Evolutionary conservation across 2,113 vertebrate species (phyloP), one percentile per base, ranked within the genome.

Genomic region (Poecilia latipinna): DNA sequence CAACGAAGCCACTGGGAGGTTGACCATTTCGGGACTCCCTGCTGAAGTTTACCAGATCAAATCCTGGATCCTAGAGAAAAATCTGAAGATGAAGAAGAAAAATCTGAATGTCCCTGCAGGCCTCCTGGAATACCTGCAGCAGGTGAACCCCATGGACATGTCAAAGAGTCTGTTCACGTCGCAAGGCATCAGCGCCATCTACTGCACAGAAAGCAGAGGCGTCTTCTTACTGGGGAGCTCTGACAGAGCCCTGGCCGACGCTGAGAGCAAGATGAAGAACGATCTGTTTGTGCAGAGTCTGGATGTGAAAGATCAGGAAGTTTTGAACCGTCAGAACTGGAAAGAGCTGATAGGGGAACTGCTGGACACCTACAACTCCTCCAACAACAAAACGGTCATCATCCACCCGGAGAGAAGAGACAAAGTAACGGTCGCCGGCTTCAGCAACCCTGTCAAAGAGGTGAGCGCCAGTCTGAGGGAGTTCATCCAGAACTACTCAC

Each of bases 151-250:
- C 10, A 82, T 88, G 75, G 87, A 90, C 44, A 51, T 93, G 54
- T 96, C 96, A 0, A 71, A 86, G 32, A 67, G 51, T 10, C 74
- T 98, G 54, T 97, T 99, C 60, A 82, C 83, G 22, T 91, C 79
- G 2, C 86, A 92, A 68, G 90, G 93, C 6, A 95, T 96, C 61
- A 86, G 89, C 78, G 93, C 94, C 8, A 11, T 92, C 65, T 96
- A 93, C 82, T 91, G 88, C 39, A 72, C 96, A 7, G 77, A 94
- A 0, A 69, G 0, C 33, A 66, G 66, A n/a, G 28, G 61, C 7
- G n/a, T 96, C 13, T 31, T 90, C 4, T 84, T 99, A 29, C 81
- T 83, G 1, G 94, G 92, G 29, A 65, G 13, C 72, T 86, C 93
- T 78, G 74, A 82, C 29, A 54, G 67, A 71, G 69, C 19, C 31